Base-by-base conservation (phyloP, 2,797 vertebrate species). In the Cygnus olor region DNA sequence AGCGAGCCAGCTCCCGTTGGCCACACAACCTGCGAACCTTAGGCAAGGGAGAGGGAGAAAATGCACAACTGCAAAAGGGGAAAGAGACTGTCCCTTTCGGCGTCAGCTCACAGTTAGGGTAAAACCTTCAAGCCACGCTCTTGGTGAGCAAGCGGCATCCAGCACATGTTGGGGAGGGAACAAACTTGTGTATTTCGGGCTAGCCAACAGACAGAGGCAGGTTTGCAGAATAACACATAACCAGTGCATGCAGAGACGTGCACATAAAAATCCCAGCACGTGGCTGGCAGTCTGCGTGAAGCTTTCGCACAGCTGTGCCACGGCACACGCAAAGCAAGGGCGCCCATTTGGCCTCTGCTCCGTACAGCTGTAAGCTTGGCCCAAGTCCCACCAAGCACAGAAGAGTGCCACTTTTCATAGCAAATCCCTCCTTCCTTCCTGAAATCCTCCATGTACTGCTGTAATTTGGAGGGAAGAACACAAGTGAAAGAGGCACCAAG, bases 191-290 rank as follows among this genome's bases (percentile, higher is more conserved):
- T 2, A 1, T 47, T 92, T 87, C 34, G 47, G 49, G 54, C 38
- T 20, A 36, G 85, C 25, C 69, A 71, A 77, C 79, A 91, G 79
- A 77, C 60, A 85, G 69, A 57, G 79, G 53, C 85, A 56, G 81
- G 68, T 64, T 72, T 73, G 57, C 56, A 86, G 69, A 45, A 24
- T 14, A 64, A 47, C 10, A 49, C 36, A 36, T 0, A 42, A 16
- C 32, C 87, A 66, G 34, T 0, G 27, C 81, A 40, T 0, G 10
- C 60, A 80, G 79, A 85, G 84, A 80, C 12, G 34, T 2, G 5
- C 71, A 14, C 68, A 44, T n/a, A 85, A 88, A 79, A 64, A 44
- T 34, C 82, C 1, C 93, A 93, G 95, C 94, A 74, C 4, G 14
- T 1, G 21, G 81, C 61, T 78, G 53, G n/a, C 79, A 60, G 4